Evolutionary conservation across 2,113 vertebrate species (phyloP).

Genomic region (Channa maculata): DNA sequence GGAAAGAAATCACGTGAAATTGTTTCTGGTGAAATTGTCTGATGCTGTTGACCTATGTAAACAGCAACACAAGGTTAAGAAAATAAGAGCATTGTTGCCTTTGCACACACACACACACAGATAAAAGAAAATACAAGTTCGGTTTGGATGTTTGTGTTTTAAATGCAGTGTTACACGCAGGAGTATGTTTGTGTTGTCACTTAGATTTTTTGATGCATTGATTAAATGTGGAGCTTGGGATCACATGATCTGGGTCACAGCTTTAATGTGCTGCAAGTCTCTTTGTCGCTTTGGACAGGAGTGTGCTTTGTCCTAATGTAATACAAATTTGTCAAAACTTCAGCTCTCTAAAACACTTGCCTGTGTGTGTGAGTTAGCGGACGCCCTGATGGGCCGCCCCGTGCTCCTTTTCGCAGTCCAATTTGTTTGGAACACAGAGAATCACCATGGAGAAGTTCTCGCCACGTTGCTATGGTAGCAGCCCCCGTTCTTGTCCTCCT

Average conservation of each 20-base stretch:
- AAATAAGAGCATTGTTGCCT: no score
- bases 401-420: slow-evolving; percentile 64
- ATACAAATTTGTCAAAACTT: slow-evolving; percentile 21
- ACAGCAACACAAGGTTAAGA: no score
- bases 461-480: slow-evolving; percentile 76
- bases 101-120: no score
- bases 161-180: no score
- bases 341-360: slow-evolving; percentile 15
- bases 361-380: slow-evolving; percentile 50
- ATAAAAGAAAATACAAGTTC: no score
- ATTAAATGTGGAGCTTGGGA: not conserved
- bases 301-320: not conserved
- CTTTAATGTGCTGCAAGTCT: not conserved
- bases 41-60: no score
- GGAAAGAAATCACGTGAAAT: no score
- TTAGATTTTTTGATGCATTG: no score
- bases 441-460: slow-evolving; percentile 73
- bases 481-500: slow-evolving; percentile 38
- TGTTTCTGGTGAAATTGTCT: no score
- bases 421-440: slow-evolving; percentile 79
- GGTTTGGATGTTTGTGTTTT: no score
- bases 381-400: slow-evolving; percentile 50
- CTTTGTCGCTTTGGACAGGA: not conserved
- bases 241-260: not conserved
- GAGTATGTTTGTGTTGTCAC: no score